These are phyloP conservation scores for Psittacula echo DNA, from an alignment of 2,797 vertebrate genomes.

Conservation along the genomic window DNA sequence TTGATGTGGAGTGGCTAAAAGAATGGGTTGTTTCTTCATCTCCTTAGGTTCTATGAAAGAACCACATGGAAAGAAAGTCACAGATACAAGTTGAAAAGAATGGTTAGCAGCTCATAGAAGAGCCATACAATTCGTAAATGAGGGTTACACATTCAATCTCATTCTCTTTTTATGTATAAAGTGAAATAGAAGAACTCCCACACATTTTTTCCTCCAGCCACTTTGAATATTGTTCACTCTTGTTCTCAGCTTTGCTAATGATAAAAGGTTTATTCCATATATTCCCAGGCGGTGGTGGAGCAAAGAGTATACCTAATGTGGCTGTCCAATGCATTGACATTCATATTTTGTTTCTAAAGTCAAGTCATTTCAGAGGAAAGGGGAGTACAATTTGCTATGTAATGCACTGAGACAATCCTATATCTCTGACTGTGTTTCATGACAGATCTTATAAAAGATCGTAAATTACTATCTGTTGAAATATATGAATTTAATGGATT, in stretches of 20 bases:
- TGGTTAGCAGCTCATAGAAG: slow-evolving; percentile 38
- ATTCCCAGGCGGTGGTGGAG: slow-evolving; percentile 29
- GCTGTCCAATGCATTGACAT: slow-evolving; percentile 66
- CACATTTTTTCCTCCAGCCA: slow-evolving; percentile 57
- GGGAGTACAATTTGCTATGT: slow-evolving; percentile 67
- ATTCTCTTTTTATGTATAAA: slow-evolving; percentile 50
- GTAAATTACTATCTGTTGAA: slow-evolving; percentile 84
- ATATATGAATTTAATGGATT: slow-evolving; percentile 84
- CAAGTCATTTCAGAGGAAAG: slow-evolving; percentile 62
- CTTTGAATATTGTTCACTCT: slow-evolving; percentile 59
- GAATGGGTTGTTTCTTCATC: neutral
- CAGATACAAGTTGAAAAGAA: slow-evolving; percentile 22
- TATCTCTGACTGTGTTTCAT: slow-evolving; percentile 77
- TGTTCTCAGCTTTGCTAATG: slow-evolving; percentile 35
- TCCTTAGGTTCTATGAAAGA: neutral
- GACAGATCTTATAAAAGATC: slow-evolving; percentile 81
- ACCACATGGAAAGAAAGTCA: neutral
- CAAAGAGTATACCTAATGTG: slow-evolving; percentile 29
- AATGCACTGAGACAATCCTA: slow-evolving; percentile 76
- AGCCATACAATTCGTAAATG: slow-evolving; percentile 20
- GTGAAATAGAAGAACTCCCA: slow-evolving; percentile 49
- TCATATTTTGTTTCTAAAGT: slow-evolving; percentile 72
- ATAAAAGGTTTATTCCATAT: slow-evolving; percentile 66
- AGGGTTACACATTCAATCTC: slow-evolving; percentile 38
- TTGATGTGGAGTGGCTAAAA: neutral